Evolutionary conservation across 1,140 invertebrate species (phyloP).

Genomic region (Procambarus virginalis): DNA sequence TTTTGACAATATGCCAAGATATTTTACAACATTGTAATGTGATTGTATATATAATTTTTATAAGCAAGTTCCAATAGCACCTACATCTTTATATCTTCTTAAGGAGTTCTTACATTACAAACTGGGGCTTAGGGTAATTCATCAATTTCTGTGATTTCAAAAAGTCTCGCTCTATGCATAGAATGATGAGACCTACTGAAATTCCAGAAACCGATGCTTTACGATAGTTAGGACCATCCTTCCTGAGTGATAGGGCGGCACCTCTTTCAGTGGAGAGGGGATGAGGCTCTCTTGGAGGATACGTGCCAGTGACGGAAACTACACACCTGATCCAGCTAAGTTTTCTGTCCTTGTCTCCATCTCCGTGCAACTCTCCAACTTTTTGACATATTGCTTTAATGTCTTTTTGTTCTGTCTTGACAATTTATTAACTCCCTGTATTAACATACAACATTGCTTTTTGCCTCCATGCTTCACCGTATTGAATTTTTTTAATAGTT

Average conservation of each 20-base stretch:
- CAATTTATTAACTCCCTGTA: slow-evolving; percentile 16
- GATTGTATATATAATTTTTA: not conserved
- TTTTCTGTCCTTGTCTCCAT: slow-evolving; percentile 4
- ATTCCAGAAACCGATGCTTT: slow-evolving; percentile 45
- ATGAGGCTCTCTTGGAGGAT: slow-evolving; percentile 56
- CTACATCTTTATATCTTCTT: slow-evolving; percentile 39
- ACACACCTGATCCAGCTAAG: slow-evolving; percentile 39
- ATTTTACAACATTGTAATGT: not conserved
- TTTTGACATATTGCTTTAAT: slow-evolving; percentile 3
- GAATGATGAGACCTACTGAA: slow-evolving; percentile 20
- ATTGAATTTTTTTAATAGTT: not conserved
- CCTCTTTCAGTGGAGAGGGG: slow-evolving; percentile 59
- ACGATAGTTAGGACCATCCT: slow-evolving; percentile 56
- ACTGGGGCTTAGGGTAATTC: slow-evolving; percentile 43
- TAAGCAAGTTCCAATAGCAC: slow-evolving; percentile 6
- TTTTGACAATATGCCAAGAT: not conserved
- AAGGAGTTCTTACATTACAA: slow-evolving; percentile 52
- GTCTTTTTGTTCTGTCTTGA: not conserved
- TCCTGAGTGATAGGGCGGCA: slow-evolving; percentile 64
- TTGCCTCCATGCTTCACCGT: not conserved
- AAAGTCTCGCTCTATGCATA: slow-evolving; percentile 4
- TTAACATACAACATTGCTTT: slow-evolving; percentile 12
- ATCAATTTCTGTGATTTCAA: slow-evolving; percentile 35
- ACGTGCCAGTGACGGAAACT: slow-evolving; percentile 59
- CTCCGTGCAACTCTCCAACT: not conserved